Evolutionary conservation across 2,113 vertebrate genomes (phyloP), one percentile per base, ranked within the genome.

Genomic region (Pelecanus crispus): DNA sequence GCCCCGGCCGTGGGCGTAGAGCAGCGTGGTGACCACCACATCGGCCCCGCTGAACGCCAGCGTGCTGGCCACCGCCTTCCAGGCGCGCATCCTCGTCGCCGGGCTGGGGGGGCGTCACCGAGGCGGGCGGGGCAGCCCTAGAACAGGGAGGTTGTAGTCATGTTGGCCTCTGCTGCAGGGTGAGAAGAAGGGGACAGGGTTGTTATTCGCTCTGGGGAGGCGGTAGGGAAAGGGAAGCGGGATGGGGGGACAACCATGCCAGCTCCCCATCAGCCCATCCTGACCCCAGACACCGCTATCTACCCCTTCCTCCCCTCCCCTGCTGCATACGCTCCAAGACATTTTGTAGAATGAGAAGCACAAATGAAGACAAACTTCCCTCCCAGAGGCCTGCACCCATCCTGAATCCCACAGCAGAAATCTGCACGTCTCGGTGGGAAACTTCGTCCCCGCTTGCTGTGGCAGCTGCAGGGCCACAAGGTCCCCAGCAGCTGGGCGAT

Each of bases 41-140:
- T 99, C 99, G 31, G 98, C 68, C 6, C 98, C 92, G n/a, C 97
- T 94, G 92, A 98, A 99, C 3, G 91, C 75, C 90, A 99, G 88
- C 3, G 97, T 97, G 96, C 96, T 97, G 81, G 92, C 96, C 86
- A 99, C 97, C 0, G 97, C 92, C 72, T 98, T 97, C 97, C 92
- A 97, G 91, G 97, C 92, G 0, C 89, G 97, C 99, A 99, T 99
- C 93, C 83, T 98, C 13, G 16, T 1, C 2, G 3, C 50, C 0
- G 7, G 90, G 73, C 6, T 68, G 59, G 71, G 65, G 59, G 65
- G 59, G 10, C 5, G 6, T 45, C 50, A 25, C 70, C 1, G 22
- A 32, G 34, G 68, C 1, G 3, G 12, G 5, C 24, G 29, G n/a
- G 66, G 6, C 52, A 50, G 56, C 14, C 42, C 68, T 87, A 90